Evolutionary conservation across 2,888 invertebrate species (phyloP), one percentile per base, ranked within the genome.

Genomic region (Quadriops clusia): DNA sequence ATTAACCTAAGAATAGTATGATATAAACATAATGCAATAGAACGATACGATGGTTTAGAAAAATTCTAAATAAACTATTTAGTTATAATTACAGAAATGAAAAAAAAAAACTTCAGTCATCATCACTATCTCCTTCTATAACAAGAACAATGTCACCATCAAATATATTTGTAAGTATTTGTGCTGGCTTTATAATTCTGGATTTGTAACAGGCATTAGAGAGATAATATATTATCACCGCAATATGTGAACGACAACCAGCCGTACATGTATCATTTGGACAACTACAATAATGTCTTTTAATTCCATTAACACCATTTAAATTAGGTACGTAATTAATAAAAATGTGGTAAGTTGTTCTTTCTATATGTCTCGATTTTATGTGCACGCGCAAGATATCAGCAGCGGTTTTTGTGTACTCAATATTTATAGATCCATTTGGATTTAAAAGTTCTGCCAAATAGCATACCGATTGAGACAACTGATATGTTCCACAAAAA

Each of bases 211-310:
- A 7, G 6, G 15, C 26, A 11, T 26, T 9, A 8, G 26, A 13
- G 6, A 26, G 17, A 26, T 26, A 26, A 15, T 26, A 21, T 12
- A 23, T 10, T n/a, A n/a, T n/a, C n/a, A n/a, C n/a, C n/a, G n/a
- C n/a, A n/a, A n/a, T n/a, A n/a, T n/a, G n/a, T n/a, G 30, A 30
- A 16, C 30, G 23, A 22, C 30, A 30, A 5, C 30, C 30, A 5
- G 23, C 11, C 8, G 23, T 30, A 11, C 23, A 8, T 3, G 16
- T 13, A 8, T n/a, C 13, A 30, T 22, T 14, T n/a, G 21, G 9
- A 14, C 23, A 30, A n/a, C n/a, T n/a, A n/a, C n/a, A n/a, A n/a
- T n/a, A n/a, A n/a, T n/a, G n/a, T n/a, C n/a, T n/a, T n/a, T n/a
- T n/a, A n/a, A n/a, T n/a, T n/a, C n/a, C n/a, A n/a, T n/a, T n/a